These are phyloP conservation scores for Digitonthophagus gazella DNA, from an alignment of 2,888 invertebrate genomes.

Conservation along the genomic window DNA sequence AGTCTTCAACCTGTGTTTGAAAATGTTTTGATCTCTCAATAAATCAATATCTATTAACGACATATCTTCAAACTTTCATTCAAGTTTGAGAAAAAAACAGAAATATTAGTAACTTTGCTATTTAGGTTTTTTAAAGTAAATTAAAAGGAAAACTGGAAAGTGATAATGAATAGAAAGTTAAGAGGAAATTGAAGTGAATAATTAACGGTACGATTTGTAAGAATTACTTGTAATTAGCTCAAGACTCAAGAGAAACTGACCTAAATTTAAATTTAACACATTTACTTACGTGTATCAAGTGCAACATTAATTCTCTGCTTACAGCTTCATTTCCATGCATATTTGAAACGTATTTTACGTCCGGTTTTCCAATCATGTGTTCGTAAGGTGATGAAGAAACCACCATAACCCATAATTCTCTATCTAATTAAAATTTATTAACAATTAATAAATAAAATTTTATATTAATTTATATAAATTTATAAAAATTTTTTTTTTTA, in stretches of 20 bases:
- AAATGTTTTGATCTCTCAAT: no score
- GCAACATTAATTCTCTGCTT: conserved; percentile 89
- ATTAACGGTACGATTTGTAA: no score
- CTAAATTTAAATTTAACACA: neutral
- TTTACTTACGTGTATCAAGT: conserved; percentile 74
- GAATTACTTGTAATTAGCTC: no score
- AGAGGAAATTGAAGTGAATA: no score
- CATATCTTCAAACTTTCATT: no score
- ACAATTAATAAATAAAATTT: neutral
- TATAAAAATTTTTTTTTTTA: neutral
- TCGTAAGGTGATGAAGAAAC: conserved; percentile 87
- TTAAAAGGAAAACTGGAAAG: no score
- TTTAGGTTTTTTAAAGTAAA: no score
- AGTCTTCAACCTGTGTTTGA: no score
- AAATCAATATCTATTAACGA: no score
- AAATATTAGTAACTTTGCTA: no score
- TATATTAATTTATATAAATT: neutral
- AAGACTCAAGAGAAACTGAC: neutral
- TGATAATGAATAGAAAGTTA: neutral
- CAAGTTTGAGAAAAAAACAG: no score
- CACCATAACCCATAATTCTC: conserved; percentile 93
- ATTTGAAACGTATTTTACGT: conserved; percentile 95
- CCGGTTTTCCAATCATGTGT: conserved; percentile 92
- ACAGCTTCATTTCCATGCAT: conserved; percentile 97
- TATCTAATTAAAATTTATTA: conserved; percentile 56